Percentiles rank a stretch among this genome's conserved stretches.
These are phyloP conservation scores for Rhodophaea formosa DNA, from an alignment of 2,888 invertebrate genomes.

Conservation along the genomic window DNA sequence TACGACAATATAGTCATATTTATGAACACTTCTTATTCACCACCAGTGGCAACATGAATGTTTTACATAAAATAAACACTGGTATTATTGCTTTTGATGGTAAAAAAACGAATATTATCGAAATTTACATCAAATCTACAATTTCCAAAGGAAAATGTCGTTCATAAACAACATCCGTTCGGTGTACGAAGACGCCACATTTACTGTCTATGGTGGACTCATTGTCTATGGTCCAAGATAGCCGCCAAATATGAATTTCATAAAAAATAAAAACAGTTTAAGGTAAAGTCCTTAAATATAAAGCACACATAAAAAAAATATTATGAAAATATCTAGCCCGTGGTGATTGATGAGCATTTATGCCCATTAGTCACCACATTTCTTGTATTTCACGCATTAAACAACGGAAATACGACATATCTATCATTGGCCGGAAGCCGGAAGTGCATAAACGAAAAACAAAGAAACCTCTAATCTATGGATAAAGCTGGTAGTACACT, in stretches of 20 bases:
- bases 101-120: conserved; percentile 34
- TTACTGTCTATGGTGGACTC: conserved; percentile 46
- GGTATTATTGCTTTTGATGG: not conserved
- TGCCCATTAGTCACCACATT: no score
- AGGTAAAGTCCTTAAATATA: no score
- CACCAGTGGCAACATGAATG: conserved; percentile 20
- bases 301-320: no score
- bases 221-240: not conserved
- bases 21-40: conserved; percentile 26
- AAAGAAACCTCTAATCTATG: no score
- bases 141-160: conserved; percentile 70
- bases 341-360: no score
- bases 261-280: not conserved
- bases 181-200: conserved; percentile 67
- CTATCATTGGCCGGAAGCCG: no score
- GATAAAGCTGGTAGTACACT: no score
- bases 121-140: conserved; percentile 49
- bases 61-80: conserved; percentile 22
- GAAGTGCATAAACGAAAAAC: no score
- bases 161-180: conserved; percentile 72
- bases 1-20: conserved; percentile 39
- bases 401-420: no score
- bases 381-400: no score
- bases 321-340: no score
- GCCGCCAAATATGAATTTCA: not conserved